phyloP scores from a whole-genome alignment of 1,140 invertebrate genomes.

The Bradynema listronoti region DNA sequence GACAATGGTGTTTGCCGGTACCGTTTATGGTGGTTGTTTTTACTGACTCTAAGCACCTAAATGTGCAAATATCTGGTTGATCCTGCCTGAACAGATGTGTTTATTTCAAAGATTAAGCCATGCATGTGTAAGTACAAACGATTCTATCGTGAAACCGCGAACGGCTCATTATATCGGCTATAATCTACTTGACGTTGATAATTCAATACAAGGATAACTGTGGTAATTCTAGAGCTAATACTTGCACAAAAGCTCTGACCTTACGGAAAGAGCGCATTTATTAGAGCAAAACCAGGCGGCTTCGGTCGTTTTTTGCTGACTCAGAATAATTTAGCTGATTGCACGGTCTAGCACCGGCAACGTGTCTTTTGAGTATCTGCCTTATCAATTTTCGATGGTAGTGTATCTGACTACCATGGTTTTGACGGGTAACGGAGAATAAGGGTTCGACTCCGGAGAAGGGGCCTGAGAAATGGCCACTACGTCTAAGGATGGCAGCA shows the following conservation, averaged over 20 bases:
- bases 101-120: conserved; percentile 66
- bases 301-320: conserved; percentile 63
- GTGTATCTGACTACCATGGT: conserved; percentile 72
- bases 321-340: conserved; percentile 74
- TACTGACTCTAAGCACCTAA: too few species aligned
- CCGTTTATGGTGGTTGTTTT: too few species aligned
- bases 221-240: conserved; percentile 79
- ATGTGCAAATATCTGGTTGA: conserved; percentile 46
- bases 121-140: conserved; percentile 59
- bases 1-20: too few species aligned
- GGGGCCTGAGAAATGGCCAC: conserved; percentile 72
- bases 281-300: conserved; percentile 51
- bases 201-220: conserved; percentile 77
- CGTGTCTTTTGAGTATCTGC: conserved; percentile 78
- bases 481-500: conserved; percentile 85
- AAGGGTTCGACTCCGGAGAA: conserved; percentile 62
- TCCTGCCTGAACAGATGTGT: conserved; percentile 64
- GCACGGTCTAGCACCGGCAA: conserved; percentile 70
- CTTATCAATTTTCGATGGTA: conserved; percentile 79
- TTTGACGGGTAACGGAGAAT: conserved; percentile 69
- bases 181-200: conserved; percentile 45
- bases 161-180: conserved; percentile 51
- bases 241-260: conserved; percentile 62
- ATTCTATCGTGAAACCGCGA: conserved; percentile 46
- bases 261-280: conserved; percentile 39